A percentile compares a stretch with the other conserved stretches of the same genome.
Conservation (phyloP, 2,888 invertebrate genomes). For the Gisinianus flammeolus region DNA sequence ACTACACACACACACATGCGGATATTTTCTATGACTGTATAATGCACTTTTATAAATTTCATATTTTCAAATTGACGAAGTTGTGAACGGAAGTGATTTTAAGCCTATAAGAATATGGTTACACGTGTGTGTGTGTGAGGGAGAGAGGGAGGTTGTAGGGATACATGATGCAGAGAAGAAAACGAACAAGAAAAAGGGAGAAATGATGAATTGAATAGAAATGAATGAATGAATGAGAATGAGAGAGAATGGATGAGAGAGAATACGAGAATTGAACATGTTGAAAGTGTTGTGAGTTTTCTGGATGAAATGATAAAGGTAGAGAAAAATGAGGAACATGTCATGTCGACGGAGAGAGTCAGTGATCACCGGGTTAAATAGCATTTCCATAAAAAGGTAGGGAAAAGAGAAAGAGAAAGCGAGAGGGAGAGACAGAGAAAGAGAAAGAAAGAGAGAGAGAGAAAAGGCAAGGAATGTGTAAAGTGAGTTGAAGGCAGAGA, state of each 20-base stretch:
- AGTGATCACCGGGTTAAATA: slow-evolving; percentile 22
- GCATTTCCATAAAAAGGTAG: slow-evolving; percentile 18
- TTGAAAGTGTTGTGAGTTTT: slow-evolving; percentile 23
- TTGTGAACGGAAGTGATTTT: no score
- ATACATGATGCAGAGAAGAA: no score
- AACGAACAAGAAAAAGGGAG: no score
- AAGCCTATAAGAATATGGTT: no score
- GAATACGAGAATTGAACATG: not conserved
- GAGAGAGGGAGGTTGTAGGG: no score
- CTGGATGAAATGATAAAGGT: slow-evolving; percentile 10
- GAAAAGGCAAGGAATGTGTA: slow-evolving; percentile 22
- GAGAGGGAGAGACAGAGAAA: not conserved
- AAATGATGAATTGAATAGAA: no score
- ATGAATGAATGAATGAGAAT: slow-evolving; percentile 11
- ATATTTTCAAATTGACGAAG: no score
- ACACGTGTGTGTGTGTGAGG: no score
- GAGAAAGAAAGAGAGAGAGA: slow-evolving; percentile 23
- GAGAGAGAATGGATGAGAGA: slow-evolving; percentile 20
- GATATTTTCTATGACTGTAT: no score
- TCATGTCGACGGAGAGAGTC: slow-evolving; percentile 27
- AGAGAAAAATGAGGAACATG: slow-evolving; percentile 24
- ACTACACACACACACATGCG: no score
- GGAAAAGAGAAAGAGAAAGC: slow-evolving; percentile 12
- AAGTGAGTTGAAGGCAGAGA: slow-evolving; percentile 19
- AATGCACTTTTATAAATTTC: no score